These are phyloP conservation scores for Heliconius cydno DNA, from an alignment of 2,888 invertebrate genomes.

Conservation along the genomic window DNA sequence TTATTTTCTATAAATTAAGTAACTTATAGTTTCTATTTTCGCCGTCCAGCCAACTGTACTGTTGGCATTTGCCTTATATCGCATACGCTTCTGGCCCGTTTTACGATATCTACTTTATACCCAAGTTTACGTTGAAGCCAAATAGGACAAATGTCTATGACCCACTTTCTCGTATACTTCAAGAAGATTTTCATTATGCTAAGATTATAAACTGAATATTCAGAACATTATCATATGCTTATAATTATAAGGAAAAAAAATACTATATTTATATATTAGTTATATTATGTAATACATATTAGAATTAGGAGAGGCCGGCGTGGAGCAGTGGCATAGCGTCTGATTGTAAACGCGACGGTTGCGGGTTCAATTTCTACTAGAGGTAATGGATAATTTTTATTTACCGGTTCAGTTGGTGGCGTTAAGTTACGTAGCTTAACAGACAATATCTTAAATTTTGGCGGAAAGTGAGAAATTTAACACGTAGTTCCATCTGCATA, in stretches of 20 bases:
- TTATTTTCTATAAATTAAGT: neutral
- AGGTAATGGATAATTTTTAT: neutral
- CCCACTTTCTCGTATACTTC: constrained; percentile 22
- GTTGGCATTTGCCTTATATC: constrained; percentile 39
- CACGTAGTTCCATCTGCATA: too few relatives aligned
- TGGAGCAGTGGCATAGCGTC: neutral
- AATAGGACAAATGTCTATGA: constrained; percentile 60
- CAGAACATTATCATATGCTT: neutral
- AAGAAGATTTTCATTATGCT: constrained; percentile 5
- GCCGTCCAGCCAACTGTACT: constrained; percentile 22
- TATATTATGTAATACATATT: neutral
- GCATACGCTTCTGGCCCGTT: constrained; percentile 39
- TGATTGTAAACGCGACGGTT: neutral
- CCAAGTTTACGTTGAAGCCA: constrained; percentile 62
- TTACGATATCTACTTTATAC: constrained; percentile 53
- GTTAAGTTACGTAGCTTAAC: neutral
- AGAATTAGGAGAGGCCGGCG: neutral
- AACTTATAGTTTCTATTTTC: constrained; percentile 17
- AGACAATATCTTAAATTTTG: too few relatives aligned
- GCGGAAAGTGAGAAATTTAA: too few relatives aligned
- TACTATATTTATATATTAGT: neutral
- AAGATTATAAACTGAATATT: constrained; percentile 17
- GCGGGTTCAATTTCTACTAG: neutral
- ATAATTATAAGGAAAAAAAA: neutral
- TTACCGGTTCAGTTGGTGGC: neutral